A percentile compares a stretch with the other conserved stretches of the same genome.
Evolutionary conservation across 2,113 vertebrate genomes (phyloP).

Genomic region (Lynx canadensis): DNA sequence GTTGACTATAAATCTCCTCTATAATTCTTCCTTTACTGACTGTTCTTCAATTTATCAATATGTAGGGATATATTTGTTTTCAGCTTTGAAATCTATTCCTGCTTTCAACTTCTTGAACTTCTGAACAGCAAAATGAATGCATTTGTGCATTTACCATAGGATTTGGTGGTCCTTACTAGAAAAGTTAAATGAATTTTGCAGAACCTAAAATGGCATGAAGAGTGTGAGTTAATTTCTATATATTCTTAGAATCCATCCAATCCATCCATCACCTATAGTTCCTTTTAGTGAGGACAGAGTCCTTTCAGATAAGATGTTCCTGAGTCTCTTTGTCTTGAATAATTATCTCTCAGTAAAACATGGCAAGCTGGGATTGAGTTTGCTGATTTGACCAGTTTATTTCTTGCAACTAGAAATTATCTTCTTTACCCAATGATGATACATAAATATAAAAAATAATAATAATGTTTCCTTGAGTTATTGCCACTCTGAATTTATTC

Average conservation of each 20-base stretch:
- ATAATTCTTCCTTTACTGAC: not conserved
- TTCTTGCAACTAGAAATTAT: conserved; percentile 14
- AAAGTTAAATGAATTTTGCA: conserved; percentile 25
- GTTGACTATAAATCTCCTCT: conserved; percentile 59
- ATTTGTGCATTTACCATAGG: not conserved
- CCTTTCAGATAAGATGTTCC: not conserved
- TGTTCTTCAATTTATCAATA: conserved; percentile 49
- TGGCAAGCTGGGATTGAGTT: not conserved
- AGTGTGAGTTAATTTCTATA: not conserved
- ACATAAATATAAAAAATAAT: not conserved
- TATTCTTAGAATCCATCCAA: not conserved
- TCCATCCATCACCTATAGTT: not conserved
- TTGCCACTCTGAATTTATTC: not conserved
- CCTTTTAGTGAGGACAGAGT: not conserved
- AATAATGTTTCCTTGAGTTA: not conserved
- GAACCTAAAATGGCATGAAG: not conserved
- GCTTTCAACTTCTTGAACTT: conserved; percentile 14
- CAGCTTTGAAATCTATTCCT: conserved; percentile 35
- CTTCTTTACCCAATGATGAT: not conserved
- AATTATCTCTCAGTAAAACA: not conserved
- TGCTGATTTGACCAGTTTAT: conserved; percentile 28
- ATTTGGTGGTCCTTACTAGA: conserved; percentile 1
- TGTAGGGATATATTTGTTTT: conserved; percentile 35
- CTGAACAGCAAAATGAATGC: not conserved
- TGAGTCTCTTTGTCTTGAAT: conserved; percentile 7